Evolutionary conservation across 2,797 vertebrate species (phyloP).

Genomic region (Enteromius trimaculatus): DNA sequence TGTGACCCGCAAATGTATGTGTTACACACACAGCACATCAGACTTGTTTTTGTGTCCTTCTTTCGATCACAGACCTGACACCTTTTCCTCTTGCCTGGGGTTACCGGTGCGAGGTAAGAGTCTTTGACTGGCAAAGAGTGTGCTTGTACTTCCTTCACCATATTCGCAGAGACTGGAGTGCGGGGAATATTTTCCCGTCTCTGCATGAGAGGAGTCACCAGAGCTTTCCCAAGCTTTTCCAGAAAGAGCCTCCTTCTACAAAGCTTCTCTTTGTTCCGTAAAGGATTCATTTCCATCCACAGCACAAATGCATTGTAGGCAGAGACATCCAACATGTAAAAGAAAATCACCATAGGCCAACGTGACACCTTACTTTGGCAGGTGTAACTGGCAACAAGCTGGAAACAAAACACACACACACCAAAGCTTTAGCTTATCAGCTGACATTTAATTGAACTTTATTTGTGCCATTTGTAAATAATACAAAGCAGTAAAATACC

Average conservation of each 20-base stretch:
- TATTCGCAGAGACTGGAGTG: not conserved
- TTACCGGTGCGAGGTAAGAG: not conserved
- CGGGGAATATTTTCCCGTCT: not conserved
- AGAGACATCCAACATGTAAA: conserved; percentile 41
- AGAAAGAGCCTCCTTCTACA: conserved; percentile 2
- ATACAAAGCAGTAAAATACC: not conserved
- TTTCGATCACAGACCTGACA: conserved; percentile 31
- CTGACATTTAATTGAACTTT: not conserved
- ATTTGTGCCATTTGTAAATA: not conserved
- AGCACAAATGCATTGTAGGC: conserved; percentile 51
- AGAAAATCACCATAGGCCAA: conserved; percentile 50
- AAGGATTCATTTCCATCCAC: conserved; percentile 25
- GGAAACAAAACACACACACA: not conserved
- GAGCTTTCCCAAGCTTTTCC: not conserved
- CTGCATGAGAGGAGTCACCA: not conserved
- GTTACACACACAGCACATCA: not conserved
- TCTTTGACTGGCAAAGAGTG: fast-evolving
- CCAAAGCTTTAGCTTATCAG: not conserved
- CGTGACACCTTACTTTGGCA: not conserved
- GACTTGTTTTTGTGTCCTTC: conserved; percentile 4
- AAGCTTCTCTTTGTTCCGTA: not conserved
- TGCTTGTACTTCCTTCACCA: not conserved
- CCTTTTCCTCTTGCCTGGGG: conserved; percentile 31
- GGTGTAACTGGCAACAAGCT: conserved; percentile 10
- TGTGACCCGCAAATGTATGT: conserved; percentile 7